These are phyloP conservation scores for Drosophila mauritiana DNA, from an alignment of 1,140 invertebrate species.

Conservation along the genomic window DNA sequence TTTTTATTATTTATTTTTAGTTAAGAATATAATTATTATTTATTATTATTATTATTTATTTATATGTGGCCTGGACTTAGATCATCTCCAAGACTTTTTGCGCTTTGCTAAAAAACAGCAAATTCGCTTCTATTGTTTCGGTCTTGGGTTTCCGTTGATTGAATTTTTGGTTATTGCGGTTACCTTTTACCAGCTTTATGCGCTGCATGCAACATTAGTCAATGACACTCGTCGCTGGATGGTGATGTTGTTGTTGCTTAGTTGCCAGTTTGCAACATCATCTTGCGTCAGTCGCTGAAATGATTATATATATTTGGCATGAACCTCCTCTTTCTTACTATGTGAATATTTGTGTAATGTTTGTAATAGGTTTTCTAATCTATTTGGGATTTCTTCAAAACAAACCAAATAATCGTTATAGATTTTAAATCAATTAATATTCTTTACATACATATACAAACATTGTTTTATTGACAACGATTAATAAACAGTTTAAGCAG, in stretches of 20 bases:
- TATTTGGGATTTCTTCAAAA: not conserved
- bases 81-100: conserved; percentile 16
- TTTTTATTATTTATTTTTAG: too few species aligned
- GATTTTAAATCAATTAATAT: not conserved
- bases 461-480: too few species aligned
- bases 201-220: conserved; percentile 78
- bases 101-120: conserved; percentile 5
- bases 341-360: conserved; percentile 23
- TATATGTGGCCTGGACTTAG: conserved; percentile 20
- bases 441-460: too few species aligned
- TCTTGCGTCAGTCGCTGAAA: conserved; percentile 67
- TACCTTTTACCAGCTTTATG: conserved; percentile 61
- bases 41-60: not conserved
- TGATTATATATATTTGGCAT: conserved; percentile 57
- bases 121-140: conserved; percentile 68
- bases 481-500: too few species aligned
- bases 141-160: conserved; percentile 40
- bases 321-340: not conserved
- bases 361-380: not conserved
- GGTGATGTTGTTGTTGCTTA: conserved; percentile 9
- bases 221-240: conserved; percentile 62
- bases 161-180: conserved; percentile 67
- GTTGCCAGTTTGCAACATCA: conserved; percentile 64
- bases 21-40: too few species aligned
- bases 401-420: not conserved